Percentiles rank a stretch among this genome's conserved stretches.
These are phyloP conservation scores for Sorex araneus DNA, from an alignment of 2,113 vertebrate species.

Conservation along the genomic window DNA sequence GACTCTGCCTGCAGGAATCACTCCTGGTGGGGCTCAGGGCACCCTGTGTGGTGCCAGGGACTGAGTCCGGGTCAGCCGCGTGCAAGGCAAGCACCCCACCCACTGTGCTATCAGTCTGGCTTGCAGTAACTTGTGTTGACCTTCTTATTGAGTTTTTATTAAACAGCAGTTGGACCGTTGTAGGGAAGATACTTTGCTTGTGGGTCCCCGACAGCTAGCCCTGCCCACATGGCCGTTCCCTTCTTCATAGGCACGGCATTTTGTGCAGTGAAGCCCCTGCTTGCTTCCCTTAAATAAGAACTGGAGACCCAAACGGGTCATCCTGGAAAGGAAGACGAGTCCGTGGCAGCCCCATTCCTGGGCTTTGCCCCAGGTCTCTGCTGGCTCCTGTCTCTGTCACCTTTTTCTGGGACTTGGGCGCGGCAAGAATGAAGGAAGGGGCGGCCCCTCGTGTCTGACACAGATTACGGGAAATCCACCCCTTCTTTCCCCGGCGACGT, in stretches of 20 bases:
- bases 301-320: not conserved
- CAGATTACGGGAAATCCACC: not conserved
- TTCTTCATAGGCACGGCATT: conserved; percentile 4
- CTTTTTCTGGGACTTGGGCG: not conserved
- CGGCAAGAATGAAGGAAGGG: not conserved
- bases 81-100: too few relatives aligned
- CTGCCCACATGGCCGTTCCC: conserved; percentile 37
- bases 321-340: not conserved
- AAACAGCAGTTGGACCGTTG: conserved; percentile 31
- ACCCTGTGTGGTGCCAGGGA: too few relatives aligned
- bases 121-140: not conserved
- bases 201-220: not conserved
- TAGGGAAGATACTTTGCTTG: conserved; percentile 36
- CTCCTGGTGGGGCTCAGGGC: too few relatives aligned
- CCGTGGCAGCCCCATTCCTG: not conserved
- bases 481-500: conserved; percentile 44
- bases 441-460: not conserved
- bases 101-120: too few relatives aligned
- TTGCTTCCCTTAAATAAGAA: not conserved
- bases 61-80: too few relatives aligned
- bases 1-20: too few relatives aligned
- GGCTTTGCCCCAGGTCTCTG: not conserved
- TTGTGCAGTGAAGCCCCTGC: conserved; percentile 39
- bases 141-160: conserved; percentile 51
- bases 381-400: not conserved